These are phyloP conservation scores for Chondrilla cf. caribensis DNA, from an alignment of 37 sponge, comb jelly and placozoan species.

Conservation along the genomic window DNA sequence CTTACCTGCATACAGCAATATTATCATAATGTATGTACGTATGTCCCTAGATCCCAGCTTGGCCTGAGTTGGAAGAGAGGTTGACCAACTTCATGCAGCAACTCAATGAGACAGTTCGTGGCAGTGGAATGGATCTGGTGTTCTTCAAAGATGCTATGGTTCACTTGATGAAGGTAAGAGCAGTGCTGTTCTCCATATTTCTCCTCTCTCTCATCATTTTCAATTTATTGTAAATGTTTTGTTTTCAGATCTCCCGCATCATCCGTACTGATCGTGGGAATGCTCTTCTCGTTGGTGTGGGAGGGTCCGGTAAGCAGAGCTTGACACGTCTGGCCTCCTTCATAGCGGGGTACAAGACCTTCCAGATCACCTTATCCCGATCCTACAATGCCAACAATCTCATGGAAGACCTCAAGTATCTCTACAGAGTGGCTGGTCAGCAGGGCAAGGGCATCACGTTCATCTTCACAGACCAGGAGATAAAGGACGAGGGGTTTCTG, in stretches of 20 bases:
- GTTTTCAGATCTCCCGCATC: constrained; percentile 85
- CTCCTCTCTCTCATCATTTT: too few species aligned
- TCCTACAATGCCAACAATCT: constrained; percentile 97
- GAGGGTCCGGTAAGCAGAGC: constrained; percentile 99
- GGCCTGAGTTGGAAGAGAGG: constrained; percentile 70
- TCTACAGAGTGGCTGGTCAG: constrained; percentile 88
- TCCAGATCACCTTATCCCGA: constrained; percentile 96
- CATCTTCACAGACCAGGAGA: constrained; percentile 99
- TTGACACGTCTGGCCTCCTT: constrained; percentile 98
- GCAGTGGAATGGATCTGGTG: constrained; percentile 98
- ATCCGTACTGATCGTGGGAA: constrained; percentile 96
- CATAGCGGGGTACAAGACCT: constrained; percentile 97
- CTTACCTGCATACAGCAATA: not conserved
- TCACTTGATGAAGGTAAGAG: constrained; percentile 78
- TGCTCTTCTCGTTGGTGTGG: constrained; percentile 97
- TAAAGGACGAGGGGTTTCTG: constrained; percentile 98
- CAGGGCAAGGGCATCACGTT: constrained; percentile 95
- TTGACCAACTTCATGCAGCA: constrained; percentile 73
- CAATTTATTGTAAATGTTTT: too few species aligned
- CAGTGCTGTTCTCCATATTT: too few species aligned
- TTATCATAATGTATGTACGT: too few species aligned
- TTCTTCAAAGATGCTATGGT: constrained; percentile 99
- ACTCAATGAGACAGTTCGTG: constrained; percentile 95
- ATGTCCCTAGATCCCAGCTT: constrained; percentile 72
- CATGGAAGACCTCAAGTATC: constrained; percentile 92